These are phyloP conservation scores for Capromys pilorides DNA, from an alignment of 2,797 vertebrate species.

Conservation along the genomic window DNA sequence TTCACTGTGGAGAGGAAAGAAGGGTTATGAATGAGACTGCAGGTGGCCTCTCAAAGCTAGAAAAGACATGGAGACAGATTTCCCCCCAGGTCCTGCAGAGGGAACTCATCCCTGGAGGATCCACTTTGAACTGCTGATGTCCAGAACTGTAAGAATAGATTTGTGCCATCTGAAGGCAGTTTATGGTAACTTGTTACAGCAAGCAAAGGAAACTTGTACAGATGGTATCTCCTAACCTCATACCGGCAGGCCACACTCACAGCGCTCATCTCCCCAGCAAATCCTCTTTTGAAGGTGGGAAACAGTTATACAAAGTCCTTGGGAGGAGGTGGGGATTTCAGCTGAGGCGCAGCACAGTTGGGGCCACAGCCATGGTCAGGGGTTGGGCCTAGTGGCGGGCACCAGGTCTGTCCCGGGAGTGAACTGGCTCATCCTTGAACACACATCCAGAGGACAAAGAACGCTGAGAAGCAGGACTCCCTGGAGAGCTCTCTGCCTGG, in stretches of 20 bases:
- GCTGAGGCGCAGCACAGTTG: background rate
- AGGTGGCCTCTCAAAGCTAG: background rate
- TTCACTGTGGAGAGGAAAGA: background rate
- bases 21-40: background rate
- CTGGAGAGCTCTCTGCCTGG: background rate
- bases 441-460: background rate
- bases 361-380: background rate
- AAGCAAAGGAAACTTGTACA: background rate
- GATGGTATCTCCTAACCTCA: background rate
- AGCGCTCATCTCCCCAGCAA: too few species aligned
- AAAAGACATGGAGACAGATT: background rate
- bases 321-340: background rate
- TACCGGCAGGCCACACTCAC: background rate
- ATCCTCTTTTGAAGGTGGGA: background rate
- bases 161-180: background rate
- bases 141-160: background rate
- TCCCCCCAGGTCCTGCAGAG: background rate
- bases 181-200: background rate
- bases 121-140: background rate
- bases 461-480: rapidly evolving
- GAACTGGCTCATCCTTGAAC: background rate
- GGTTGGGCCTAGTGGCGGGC: background rate
- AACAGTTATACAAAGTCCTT: background rate
- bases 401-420: rapidly evolving
- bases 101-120: background rate